Base-by-base conservation (phyloP, 2,888 invertebrate genomes). In the Drosophila bunnanda region DNA sequence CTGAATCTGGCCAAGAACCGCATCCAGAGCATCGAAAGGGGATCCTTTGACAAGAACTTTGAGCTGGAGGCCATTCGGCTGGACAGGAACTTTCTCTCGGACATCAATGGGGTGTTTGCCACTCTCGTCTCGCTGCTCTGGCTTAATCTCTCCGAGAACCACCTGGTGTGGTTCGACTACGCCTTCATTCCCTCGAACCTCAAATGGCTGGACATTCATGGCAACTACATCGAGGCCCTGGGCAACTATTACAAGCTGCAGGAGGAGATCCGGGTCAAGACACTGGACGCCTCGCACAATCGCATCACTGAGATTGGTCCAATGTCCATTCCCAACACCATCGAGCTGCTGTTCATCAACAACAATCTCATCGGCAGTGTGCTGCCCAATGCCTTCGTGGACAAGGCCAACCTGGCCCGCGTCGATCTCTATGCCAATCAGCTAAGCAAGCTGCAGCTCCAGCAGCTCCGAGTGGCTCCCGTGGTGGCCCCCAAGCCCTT, bases 391-490 rank as follows among this genome's bases (percentile, higher is more conserved):
- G 97, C 97, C 54, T 98, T 98, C 93, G 94, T 96, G 80, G 96
- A 96, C 90, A 97, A 97, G 93, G 94, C 94, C 70, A 97, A 96
- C 92, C 93, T 98, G 56, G 96, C 97, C 59, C 95, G 97, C 71
- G 97, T 97, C 81, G 97, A 98, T 90, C 95, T 98, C 94, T 97
- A 97, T 91, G 97, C 97, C 28, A 98, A 98, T 92, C 96, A 96
- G 92, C 93, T 98, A 91, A 95, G 95, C 86, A 96, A 95, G 88
- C 93, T 98, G 93, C 97, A 97, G 88, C 92, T 97, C 83, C 96
- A 96, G 88, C 96, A 97, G 80, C 93, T 98, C 77, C 94, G 97
- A 57, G 93, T 97, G 80, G 94, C 95, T 20, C 94, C 95, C 54
- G 95, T 96, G 85, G 79, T 88, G 5, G 94, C 96, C 20, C 80